These are phyloP conservation scores for Bombus picipes DNA, from an alignment of 1,140 invertebrate genomes.

Conservation along the genomic window DNA sequence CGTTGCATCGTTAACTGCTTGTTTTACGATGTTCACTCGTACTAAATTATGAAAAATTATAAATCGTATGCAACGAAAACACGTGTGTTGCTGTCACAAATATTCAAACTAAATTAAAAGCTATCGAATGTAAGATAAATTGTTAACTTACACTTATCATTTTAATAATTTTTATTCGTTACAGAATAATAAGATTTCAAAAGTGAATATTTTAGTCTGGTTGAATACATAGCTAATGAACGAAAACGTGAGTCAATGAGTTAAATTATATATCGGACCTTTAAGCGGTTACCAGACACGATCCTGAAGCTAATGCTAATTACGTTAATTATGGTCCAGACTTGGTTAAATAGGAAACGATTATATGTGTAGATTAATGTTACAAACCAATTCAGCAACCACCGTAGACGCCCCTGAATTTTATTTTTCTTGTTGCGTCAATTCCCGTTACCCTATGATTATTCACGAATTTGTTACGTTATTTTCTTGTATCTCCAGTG, in stretches of 20 bases:
- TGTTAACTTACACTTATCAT: background rate
- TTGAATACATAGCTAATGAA: too few relatives aligned
- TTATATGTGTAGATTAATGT: conserved; percentile 54
- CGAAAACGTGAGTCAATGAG: background rate
- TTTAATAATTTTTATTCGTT: background rate
- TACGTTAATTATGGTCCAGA: conserved; percentile 66
- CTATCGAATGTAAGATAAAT: background rate
- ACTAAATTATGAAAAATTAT: background rate
- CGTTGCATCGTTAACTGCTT: background rate
- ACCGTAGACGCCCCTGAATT: conserved; percentile 22
- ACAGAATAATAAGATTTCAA: background rate
- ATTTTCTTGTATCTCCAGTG: conserved; percentile 35
- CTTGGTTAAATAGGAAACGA: conserved; percentile 69
- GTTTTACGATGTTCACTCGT: background rate
- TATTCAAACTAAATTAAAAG: background rate
- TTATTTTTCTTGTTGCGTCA: background rate
- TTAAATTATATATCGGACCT: conserved; percentile 9
- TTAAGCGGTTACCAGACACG: conserved; percentile 2
- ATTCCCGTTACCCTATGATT: background rate
- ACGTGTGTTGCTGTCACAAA: too few relatives aligned
- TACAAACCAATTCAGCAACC: conserved; percentile 3
- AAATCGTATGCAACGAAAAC: background rate
- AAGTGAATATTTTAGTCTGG: too few relatives aligned
- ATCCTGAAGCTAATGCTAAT: conserved; percentile 50
- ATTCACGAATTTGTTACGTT: conserved; percentile 15